Evolutionary conservation across 2,113 vertebrate species (phyloP), one percentile per base, ranked within the genome.

Genomic region (Crotalus helleri): DNA sequence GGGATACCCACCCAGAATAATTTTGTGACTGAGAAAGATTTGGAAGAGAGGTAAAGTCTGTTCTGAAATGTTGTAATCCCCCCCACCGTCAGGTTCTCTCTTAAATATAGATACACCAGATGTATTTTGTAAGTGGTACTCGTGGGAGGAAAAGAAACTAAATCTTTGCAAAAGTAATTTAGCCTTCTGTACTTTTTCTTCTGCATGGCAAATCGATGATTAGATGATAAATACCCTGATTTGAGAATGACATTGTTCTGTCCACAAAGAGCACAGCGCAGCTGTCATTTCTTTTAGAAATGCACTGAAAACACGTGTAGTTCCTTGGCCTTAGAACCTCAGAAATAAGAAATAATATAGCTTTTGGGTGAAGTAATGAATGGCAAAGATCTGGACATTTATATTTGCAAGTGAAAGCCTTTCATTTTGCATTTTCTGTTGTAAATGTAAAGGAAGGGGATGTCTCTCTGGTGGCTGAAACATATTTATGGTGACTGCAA

Each of bases 401-500:
- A 46, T 64, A 69, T 93, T 95, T 94, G 93, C 64, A 54, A 91
- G 19, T n/a, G 59, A 39, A 51, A 54, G n/a, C 7, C 12, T 53
- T 91, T 69, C 8, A 0, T 74, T 74, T 81, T 54, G 23, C 51
- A 9, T 44, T 1, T 93, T 95, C 96, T 64, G 19, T 49, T 94
- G 13, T 11, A 85, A 86, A 21, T 93, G 0, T 61, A 87, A 46
- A 85, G 91, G 88, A 96, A 94, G 29, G 39, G 58, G 90, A 15
- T 1, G 54, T 81, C 94, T 94, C 91, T 87, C 55, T 55, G 93
- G 74, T 59, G 10, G 92, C 87, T 94, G 57, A 89, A 94, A 96
- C 96, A 91, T 96, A 93, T 91, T 96, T 95, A 24, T 81, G 17
- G 74, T 81, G 74, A 89, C 91, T 64, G 24, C 11, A 21, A 59